These are phyloP conservation scores for Kryptopterus vitreolus DNA, from an alignment of 2,797 vertebrate genomes.

Conservation along the genomic window DNA sequence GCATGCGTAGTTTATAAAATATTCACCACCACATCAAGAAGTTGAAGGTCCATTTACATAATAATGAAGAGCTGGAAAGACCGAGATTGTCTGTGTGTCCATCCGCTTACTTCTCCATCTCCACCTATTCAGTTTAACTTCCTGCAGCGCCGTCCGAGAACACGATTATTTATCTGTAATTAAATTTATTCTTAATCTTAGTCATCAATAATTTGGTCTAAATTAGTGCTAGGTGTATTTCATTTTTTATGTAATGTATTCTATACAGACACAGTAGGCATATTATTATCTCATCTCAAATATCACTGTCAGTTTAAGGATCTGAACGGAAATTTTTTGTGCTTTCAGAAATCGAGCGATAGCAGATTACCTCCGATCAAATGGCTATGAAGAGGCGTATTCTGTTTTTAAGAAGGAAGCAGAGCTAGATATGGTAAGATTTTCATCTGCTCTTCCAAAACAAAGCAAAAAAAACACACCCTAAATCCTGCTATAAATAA, in stretches of 20 bases:
- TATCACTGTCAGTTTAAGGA: conserved; percentile 2
- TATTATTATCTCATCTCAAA: background rate
- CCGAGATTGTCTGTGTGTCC: conserved; percentile 22
- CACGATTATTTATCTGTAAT: too few species aligned
- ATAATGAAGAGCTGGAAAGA: conserved; percentile 39
- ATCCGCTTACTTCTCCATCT: conserved; percentile 34
- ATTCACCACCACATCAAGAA: conserved; percentile 62
- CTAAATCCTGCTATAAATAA: background rate
- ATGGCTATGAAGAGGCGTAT: conserved; percentile 98
- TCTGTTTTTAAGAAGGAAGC: conserved; percentile 99
- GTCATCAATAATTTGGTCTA: background rate
- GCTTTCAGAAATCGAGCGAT: conserved; percentile 94
- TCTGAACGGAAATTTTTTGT: conserved; percentile 9
- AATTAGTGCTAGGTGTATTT: background rate
- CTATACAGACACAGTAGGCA: background rate
- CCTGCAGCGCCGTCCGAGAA: conserved; percentile 34
- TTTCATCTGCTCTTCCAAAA: conserved; percentile 1
- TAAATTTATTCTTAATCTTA: background rate
- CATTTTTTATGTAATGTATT: background rate
- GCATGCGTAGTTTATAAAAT: conserved; percentile 64
- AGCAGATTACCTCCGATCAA: conserved; percentile 98
- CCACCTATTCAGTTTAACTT: conserved; percentile 34
- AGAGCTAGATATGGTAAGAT: conserved; percentile 94
- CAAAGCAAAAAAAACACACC: background rate
- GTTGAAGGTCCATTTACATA: conserved; percentile 58